These are phyloP conservation scores for Tetheella fluctuosa DNA, from an alignment of 2,888 invertebrate genomes.

Conservation along the genomic window DNA sequence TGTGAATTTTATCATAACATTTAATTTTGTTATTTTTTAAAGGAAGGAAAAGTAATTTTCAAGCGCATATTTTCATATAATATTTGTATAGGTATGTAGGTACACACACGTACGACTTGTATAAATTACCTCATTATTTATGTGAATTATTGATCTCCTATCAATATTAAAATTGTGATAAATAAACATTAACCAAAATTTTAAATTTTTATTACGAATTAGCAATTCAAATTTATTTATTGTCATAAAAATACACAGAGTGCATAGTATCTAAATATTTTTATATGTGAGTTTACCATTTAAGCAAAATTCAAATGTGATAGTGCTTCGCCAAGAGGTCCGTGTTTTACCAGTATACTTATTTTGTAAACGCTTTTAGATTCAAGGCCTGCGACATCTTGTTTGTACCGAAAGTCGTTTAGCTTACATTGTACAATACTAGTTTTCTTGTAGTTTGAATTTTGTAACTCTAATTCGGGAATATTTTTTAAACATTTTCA, in stretches of 20 bases:
- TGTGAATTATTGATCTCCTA: conserved; percentile 1
- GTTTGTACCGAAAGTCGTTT: conserved; percentile 70
- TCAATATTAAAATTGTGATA: not conserved
- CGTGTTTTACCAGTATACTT: conserved; percentile 47
- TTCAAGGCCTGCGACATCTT: conserved; percentile 76
- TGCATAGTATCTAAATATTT: conserved; percentile 17
- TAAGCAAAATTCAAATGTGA: conserved; percentile 58
- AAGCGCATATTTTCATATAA: no score
- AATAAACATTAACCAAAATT: conserved; percentile 7
- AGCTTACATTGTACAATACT: conserved; percentile 69
- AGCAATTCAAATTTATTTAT: conserved; percentile 10
- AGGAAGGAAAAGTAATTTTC: no score
- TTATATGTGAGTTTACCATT: conserved; percentile 26
- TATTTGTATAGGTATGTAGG: no score
- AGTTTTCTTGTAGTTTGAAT: conserved; percentile 50
- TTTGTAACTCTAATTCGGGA: conserved; percentile 48
- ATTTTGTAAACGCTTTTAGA: conserved; percentile 62
- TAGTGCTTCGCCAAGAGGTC: conserved; percentile 47
- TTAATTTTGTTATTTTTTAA: no score
- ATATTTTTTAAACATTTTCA: conserved; percentile 47
- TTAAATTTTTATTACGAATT: not conserved
- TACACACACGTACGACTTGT: not conserved
- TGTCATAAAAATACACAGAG: conserved; percentile 8
- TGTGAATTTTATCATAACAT: no score
- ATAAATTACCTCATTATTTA: not conserved